A percentile compares a stretch with the other conserved stretches of the same genome.
Conservation (phyloP, 2,113 vertebrate species). For the Sus scrofa region DNA sequence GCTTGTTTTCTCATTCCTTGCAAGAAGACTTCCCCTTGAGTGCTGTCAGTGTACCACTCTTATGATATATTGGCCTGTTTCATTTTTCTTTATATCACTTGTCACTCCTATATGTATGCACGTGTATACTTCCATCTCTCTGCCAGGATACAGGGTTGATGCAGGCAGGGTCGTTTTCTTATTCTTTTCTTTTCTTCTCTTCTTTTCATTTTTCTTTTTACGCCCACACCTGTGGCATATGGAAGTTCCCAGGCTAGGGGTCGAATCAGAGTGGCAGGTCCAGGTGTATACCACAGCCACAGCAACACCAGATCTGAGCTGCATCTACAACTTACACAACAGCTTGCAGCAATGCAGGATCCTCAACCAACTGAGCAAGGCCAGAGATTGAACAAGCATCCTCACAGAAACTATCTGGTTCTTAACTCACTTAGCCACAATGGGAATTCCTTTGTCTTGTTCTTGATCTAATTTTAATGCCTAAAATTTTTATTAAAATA, state of each 20-base stretch:
- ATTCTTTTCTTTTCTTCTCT: not conserved
- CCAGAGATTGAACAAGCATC: too few species aligned
- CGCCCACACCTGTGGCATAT: too few species aligned
- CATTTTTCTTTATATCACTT: not conserved
- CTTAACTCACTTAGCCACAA: too few species aligned
- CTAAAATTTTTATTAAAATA: not conserved
- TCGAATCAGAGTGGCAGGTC: too few species aligned
- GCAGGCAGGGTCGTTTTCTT: not conserved
- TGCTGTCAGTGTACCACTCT: not conserved
- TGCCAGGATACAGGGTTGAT: not conserved
- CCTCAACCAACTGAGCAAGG: too few species aligned
- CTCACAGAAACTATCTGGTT: too few species aligned
- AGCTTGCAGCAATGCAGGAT: too few species aligned
- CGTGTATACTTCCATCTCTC: not conserved
- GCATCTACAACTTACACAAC: too few species aligned
- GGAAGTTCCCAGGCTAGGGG: too few species aligned
- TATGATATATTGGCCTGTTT: not conserved
- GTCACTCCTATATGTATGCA: not conserved
- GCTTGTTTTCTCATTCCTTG: not conserved
- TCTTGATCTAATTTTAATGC: not conserved
- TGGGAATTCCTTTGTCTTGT: not conserved
- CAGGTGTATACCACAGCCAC: too few species aligned
- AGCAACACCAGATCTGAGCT: too few species aligned
- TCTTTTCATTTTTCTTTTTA: too few species aligned
- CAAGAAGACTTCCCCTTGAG: not conserved